Evolutionary conservation across 1,140 invertebrate genomes (phyloP).

Genomic region (Muscidifurax raptorellus): DNA sequence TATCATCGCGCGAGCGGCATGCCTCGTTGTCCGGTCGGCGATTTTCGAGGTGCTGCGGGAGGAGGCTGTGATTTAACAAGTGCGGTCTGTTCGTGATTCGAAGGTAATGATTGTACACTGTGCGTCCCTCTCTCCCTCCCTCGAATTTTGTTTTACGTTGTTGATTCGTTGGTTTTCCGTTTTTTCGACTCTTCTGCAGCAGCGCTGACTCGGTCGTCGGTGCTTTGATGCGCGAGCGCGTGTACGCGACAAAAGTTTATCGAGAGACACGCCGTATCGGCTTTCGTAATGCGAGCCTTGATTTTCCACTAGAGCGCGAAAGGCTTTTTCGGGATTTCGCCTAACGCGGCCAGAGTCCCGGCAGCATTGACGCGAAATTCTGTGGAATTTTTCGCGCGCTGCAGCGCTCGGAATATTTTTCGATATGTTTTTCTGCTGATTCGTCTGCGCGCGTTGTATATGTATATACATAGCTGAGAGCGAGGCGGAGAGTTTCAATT

Average conservation of each 20-base stretch:
- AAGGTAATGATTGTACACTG: too few species aligned
- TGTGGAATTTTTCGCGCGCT: neutral
- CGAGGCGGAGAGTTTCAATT: too few species aligned
- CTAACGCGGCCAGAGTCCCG: neutral
- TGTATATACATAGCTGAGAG: too few species aligned
- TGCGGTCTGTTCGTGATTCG: neutral
- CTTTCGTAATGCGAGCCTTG: neutral
- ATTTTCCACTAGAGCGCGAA: neutral
- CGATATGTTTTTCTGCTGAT: too few species aligned
- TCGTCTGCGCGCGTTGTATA: too few species aligned
- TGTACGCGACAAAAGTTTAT: constrained; percentile 13
- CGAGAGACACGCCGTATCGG: neutral
- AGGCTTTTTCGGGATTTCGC: neutral
- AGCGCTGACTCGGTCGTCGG: too few species aligned
- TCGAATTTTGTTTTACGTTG: too few species aligned
- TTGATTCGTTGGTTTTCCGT: too few species aligned
- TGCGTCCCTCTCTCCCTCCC: too few species aligned
- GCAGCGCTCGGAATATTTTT: too few species aligned
- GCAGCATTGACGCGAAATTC: constrained; percentile 20
- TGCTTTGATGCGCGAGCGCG: too few species aligned
- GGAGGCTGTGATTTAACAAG: neutral
- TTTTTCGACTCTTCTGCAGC: too few species aligned
- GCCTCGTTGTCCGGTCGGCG: neutral
- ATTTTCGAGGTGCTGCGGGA: neutral
- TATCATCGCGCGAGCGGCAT: neutral